Conservation (phyloP, 2,797 vertebrate genomes). For the Xiphophorus birchmanni region DNA sequence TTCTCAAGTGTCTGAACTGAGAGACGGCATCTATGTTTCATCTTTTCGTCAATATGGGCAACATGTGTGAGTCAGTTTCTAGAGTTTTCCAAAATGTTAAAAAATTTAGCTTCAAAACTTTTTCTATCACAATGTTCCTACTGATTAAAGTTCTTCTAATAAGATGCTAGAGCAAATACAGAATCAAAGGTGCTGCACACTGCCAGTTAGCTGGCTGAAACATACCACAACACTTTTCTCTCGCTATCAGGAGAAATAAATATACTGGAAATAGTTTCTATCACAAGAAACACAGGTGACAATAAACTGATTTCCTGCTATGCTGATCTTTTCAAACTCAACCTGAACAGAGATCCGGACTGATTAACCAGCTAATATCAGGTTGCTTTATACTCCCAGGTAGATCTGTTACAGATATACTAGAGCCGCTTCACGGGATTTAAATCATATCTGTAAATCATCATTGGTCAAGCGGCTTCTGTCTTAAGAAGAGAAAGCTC, state of each 20-base stretch:
- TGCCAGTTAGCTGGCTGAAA: background rate
- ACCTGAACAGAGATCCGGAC: background rate
- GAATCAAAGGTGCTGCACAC: background rate
- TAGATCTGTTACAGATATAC: too few species aligned
- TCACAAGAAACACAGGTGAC: background rate
- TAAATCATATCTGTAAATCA: too few species aligned
- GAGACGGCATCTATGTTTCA: background rate
- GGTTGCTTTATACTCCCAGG: background rate
- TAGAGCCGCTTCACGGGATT: too few species aligned
- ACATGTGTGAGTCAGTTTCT: background rate
- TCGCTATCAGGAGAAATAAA: background rate
- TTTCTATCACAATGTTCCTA: background rate
- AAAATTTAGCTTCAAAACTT: background rate
- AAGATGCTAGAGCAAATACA: background rate
- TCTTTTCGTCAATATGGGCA: background rate
- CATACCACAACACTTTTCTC: background rate
- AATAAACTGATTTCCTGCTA: background rate
- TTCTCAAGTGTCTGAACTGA: background rate
- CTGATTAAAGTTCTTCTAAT: background rate
- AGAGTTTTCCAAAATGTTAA: background rate
- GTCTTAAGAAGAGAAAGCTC: too few species aligned
- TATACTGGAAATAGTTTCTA: background rate
- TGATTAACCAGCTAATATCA: background rate
- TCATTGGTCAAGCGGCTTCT: too few species aligned
- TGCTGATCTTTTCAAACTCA: background rate